Evolutionary conservation across 2,797 vertebrate genomes (phyloP).

Genomic region (Artibeus lituratus): DNA sequence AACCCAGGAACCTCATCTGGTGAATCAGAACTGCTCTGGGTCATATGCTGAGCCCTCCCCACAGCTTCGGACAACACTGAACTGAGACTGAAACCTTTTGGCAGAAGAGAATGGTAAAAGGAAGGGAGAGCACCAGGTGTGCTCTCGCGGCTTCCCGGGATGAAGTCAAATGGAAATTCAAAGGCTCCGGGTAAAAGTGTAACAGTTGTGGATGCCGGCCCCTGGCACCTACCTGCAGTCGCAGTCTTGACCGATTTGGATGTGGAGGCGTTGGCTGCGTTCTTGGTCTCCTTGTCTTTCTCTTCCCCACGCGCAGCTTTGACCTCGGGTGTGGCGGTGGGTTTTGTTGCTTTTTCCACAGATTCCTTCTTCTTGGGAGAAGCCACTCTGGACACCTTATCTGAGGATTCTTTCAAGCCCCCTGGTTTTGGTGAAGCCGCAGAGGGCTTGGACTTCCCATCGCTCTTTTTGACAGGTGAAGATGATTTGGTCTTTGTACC

Average conservation of each 20-base stretch:
- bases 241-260: slow-evolving; percentile 91
- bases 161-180: not conserved
- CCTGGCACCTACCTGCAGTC: slow-evolving; percentile 85
- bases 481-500: slow-evolving; percentile 91
- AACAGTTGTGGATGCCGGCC: accelerated
- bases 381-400: slow-evolving; percentile 87
- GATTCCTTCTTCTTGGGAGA: slow-evolving; percentile 94
- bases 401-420: slow-evolving; percentile 87
- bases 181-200: not conserved
- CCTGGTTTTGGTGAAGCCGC: slow-evolving; percentile 87
- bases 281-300: slow-evolving; percentile 95
- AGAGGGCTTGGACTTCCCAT: slow-evolving; percentile 85
- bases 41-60: not conserved
- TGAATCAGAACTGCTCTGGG: not conserved
- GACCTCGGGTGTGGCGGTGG: slow-evolving; percentile 79
- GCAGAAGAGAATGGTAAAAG: not conserved
- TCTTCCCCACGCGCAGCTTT: slow-evolving; percentile 87
- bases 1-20: not conserved
- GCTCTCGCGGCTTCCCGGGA: not conserved
- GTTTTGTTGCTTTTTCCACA: slow-evolving; percentile 83
- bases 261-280: slow-evolving; percentile 94
- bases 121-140: not conserved
- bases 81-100: not conserved
- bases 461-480: slow-evolving; percentile 91
- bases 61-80: not conserved